A percentile compares a stretch with the other conserved stretches of the same genome.
Conservation (phyloP, 1,140 invertebrate species). For the Zaprionus lachaisei region DNA sequence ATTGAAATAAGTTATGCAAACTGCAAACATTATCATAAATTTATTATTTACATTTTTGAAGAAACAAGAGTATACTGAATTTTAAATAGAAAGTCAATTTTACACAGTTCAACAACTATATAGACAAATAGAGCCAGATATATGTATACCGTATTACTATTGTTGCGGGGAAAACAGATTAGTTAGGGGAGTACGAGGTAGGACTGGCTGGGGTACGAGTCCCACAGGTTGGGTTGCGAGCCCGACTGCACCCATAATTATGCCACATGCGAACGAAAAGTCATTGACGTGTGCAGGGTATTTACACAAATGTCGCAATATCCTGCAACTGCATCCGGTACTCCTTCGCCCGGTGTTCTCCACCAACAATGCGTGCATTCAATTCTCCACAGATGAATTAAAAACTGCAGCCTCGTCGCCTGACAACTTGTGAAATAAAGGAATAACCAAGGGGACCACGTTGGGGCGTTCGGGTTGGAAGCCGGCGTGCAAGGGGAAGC, state of each 20-base stretch:
- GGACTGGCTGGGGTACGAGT: background rate
- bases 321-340: conserved; percentile 55
- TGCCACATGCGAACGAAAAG: conserved; percentile 44
- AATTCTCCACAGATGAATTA: conserved; percentile 65
- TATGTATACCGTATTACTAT: background rate
- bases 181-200: conserved; percentile 1
- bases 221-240: background rate
- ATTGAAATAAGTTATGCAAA: conserved; percentile 56
- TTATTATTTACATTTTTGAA: background rate
- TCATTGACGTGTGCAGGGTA: conserved; percentile 62
- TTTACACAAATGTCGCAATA: conserved; percentile 70
- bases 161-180: conserved; percentile 8
- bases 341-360: background rate
- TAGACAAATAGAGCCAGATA: background rate
- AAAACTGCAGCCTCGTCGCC: conserved; percentile 50
- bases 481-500: conserved; percentile 23
- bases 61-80: background rate
- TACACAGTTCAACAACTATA: background rate
- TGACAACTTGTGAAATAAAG: conserved; percentile 59
- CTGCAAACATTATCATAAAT: conserved; percentile 21
- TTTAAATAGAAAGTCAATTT: background rate
- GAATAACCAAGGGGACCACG: conserved; percentile 34
- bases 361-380: conserved; percentile 60
- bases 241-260: conserved; percentile 54
- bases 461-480: background rate